These are phyloP conservation scores for Gouania willdenowi DNA, from an alignment of 2,797 vertebrate genomes.

Conservation along the genomic window DNA sequence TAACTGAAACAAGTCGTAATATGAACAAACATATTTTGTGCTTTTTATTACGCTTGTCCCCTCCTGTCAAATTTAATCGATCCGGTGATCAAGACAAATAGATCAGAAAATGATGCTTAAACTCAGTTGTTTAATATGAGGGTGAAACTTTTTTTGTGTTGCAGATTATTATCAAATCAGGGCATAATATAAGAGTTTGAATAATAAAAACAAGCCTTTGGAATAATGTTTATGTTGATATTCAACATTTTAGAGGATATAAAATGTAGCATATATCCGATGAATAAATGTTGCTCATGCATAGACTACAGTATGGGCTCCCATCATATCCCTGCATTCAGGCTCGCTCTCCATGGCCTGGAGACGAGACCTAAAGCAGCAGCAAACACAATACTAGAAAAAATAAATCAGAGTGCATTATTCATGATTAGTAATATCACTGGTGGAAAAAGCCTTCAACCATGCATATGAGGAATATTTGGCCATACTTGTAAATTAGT, in stretches of 20 bases:
- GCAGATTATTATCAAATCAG: no score
- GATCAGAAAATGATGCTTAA: no score
- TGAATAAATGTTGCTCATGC: conserved; percentile 66
- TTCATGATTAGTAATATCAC: conserved; percentile 26
- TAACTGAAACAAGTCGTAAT: conserved; percentile 30
- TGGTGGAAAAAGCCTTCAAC: conserved; percentile 23
- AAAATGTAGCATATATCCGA: conserved; percentile 61
- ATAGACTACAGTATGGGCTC: conserved; percentile 58
- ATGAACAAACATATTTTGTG: conserved; percentile 27
- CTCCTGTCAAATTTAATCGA: no score
- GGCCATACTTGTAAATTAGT: conserved; percentile 38
- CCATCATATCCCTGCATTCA: conserved; percentile 32
- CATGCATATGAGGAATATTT: conserved; percentile 66
- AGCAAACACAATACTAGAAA: conserved; percentile 28
- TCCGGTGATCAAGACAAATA: no score
- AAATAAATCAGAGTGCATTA: conserved; percentile 16
- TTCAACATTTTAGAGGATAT: conserved; percentile 26
- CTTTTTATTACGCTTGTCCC: conserved; percentile 12
- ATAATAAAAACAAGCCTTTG: conserved; percentile 15
- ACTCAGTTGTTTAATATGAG: no score
- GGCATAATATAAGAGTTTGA: no score
- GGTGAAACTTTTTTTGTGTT: no score
- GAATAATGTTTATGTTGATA: conserved; percentile 18
- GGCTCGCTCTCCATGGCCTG: conserved; percentile 22
- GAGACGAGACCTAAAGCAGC: conserved; percentile 12